phyloP scores from a whole-genome alignment of 2,888 invertebrate genomes.

The Chydorus sphaericus region DNA sequence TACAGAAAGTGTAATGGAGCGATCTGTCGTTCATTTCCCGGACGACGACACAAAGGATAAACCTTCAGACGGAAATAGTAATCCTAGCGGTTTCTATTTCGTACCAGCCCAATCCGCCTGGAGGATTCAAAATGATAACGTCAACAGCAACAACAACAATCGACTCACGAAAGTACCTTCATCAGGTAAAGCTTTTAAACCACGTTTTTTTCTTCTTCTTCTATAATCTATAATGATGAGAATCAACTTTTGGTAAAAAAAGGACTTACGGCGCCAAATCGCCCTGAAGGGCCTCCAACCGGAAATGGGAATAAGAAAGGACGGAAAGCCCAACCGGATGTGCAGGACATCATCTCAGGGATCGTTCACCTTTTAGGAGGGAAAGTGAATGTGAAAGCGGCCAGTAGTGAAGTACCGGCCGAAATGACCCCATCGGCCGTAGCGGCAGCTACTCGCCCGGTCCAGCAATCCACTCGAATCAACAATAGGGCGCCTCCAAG shows the following conservation, averaged over 20 bases:
- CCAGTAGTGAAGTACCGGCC: constrained; percentile 13
- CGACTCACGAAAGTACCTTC: too few species aligned
- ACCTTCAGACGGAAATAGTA: background rate
- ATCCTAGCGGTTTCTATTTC: background rate
- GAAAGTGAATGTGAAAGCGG: constrained; percentile 53
- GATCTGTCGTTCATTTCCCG: background rate
- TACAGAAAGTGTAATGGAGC: too few species aligned
- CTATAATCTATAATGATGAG: too few species aligned
- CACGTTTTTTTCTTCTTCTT: too few species aligned
- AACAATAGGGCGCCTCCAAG: constrained; percentile 81
- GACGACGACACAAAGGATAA: background rate
- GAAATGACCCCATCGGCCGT: constrained; percentile 10
- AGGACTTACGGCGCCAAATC: too few species aligned
- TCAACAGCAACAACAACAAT: too few species aligned
- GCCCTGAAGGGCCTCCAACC: background rate
- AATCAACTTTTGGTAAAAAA: too few species aligned
- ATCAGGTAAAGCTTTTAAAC: too few species aligned
- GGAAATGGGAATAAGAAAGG: constrained; percentile 11
- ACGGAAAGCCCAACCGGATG: constrained; percentile 40
- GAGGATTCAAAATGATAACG: background rate
- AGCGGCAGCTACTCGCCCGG: constrained; percentile 4
- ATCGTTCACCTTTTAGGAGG: constrained; percentile 76
- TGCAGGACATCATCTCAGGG: constrained; percentile 72
- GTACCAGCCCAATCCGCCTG: background rate
- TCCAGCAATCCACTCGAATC: constrained; percentile 38